Percentiles rank a stretch among this genome's conserved stretches.
phyloP scores from a whole-genome alignment of 92 coral and sea anemone genomes.

The Epizoanthus scotinus region DNA sequence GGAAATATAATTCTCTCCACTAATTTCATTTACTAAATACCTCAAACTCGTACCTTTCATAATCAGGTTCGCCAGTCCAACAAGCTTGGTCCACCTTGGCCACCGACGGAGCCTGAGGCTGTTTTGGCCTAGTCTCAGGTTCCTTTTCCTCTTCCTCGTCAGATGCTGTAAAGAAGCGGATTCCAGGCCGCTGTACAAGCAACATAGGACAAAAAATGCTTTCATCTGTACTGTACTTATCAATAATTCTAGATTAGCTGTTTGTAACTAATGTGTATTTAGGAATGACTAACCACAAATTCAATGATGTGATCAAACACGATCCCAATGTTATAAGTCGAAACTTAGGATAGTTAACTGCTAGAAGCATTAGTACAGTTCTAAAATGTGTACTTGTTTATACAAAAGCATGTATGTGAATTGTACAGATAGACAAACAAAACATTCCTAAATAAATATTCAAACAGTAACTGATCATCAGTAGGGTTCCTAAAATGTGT shows the following conservation, averaged over 20 bases:
- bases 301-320: too few relatives aligned
- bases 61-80: constrained; percentile 93
- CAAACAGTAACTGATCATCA: too few relatives aligned
- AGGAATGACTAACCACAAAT: too few relatives aligned
- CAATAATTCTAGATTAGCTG: too few relatives aligned
- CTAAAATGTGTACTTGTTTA: neutral
- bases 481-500: too few relatives aligned
- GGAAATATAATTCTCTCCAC: too few relatives aligned
- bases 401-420: constrained; percentile 19
- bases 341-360: too few relatives aligned
- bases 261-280: too few relatives aligned
- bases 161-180: constrained; percentile 60
- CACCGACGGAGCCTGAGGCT: constrained; percentile 48
- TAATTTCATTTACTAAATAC: neutral
- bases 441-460: too few relatives aligned
- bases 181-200: constrained; percentile 48
- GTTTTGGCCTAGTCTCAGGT: neutral
- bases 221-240: neutral
- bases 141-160: constrained; percentile 55
- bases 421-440: too few relatives aligned
- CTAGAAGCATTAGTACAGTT: too few relatives aligned
- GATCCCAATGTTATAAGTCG: too few relatives aligned
- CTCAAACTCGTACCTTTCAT: constrained; percentile 64
- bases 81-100: constrained; percentile 72
- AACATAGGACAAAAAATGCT: neutral